phyloP scores from a whole-genome alignment of 2,113 vertebrate species.

The Ptyas mucosa region DNA sequence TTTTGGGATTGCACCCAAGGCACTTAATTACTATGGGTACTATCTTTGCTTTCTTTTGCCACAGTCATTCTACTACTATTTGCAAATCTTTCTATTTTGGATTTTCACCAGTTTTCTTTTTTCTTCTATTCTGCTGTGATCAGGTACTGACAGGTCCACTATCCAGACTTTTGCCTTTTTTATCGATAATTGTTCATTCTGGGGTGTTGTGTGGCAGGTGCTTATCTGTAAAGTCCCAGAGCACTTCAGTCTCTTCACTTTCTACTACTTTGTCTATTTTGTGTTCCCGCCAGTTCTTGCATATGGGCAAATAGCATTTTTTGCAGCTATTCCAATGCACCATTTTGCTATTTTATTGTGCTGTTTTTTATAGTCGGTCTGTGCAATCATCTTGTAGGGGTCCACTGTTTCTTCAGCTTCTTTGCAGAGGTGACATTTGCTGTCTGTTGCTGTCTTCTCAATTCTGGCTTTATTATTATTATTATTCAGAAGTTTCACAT shows the following conservation, averaged over 20 bases:
- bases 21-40: neutral
- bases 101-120: neutral
- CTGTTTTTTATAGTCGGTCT: neutral
- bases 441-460: neutral
- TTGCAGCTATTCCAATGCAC: neutral
- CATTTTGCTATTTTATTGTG: neutral
- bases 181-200: neutral
- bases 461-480: neutral
- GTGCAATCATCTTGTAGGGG: neutral
- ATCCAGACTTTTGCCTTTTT: neutral
- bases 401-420: neutral
- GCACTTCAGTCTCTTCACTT: neutral
- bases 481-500: neutral
- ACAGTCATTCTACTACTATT: neutral
- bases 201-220: neutral
- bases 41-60: neutral
- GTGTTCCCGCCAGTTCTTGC: neutral
- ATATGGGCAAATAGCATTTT: neutral
- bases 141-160: neutral
- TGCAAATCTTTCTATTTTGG: neutral
- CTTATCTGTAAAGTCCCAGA: neutral
- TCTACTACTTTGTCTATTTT: neutral
- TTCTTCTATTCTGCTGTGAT: neutral
- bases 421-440: neutral
- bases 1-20: neutral